Evolutionary conservation across 1,140 invertebrate species (phyloP).

Genomic region (Solenopsis fugax): DNA sequence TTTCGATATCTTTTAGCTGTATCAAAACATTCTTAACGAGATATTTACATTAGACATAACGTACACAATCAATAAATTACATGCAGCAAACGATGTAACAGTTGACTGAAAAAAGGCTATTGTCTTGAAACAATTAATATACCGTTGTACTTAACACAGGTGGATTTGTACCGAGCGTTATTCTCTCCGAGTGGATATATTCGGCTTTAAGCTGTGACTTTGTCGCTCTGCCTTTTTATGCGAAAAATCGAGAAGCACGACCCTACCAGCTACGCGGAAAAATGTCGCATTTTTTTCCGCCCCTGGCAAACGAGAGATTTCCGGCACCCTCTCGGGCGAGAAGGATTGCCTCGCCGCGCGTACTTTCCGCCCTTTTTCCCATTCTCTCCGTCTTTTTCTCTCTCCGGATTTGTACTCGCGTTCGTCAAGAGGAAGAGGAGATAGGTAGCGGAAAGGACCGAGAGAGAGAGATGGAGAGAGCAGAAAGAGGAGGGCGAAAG

Average conservation of each 20-base stretch:
- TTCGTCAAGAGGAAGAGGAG: conserved; percentile 40
- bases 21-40: too few relatives aligned
- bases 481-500: conserved; percentile 61
- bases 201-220: conserved; percentile 46
- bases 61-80: neutral
- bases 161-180: neutral
- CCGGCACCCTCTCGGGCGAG: conserved; percentile 59
- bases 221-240: conserved; percentile 42
- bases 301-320: conserved; percentile 61
- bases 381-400: conserved; percentile 41
- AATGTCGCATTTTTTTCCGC: conserved; percentile 56
- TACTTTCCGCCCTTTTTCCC: conserved; percentile 56
- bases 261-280: conserved; percentile 50
- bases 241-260: conserved; percentile 48
- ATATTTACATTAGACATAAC: neutral
- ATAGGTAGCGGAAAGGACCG: conserved; percentile 57
- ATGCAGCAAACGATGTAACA: neutral
- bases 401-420: conserved; percentile 46
- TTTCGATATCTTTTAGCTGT: too few relatives aligned
- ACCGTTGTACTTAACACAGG: too few relatives aligned
- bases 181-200: conserved; percentile 3
- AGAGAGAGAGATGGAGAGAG: conserved; percentile 58
- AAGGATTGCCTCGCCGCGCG: conserved; percentile 23
- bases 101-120: neutral
- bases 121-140: neutral